Evolutionary conservation across 2,888 invertebrate genomes (phyloP), one percentile per base, ranked within the genome.

Genomic region (Trichogramma dendrolimi): DNA sequence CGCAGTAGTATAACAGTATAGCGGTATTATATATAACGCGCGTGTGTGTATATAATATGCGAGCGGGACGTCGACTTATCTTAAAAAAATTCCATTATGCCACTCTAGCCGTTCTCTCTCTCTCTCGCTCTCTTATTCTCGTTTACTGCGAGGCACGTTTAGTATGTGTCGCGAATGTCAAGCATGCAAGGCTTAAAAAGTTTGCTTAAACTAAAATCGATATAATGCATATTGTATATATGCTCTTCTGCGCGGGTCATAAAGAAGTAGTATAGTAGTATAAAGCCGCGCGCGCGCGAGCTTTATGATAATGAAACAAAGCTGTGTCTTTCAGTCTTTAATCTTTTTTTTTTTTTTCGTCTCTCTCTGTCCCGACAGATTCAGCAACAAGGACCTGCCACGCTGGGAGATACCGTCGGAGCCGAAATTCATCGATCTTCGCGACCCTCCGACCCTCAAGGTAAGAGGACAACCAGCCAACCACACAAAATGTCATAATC

Each of bases 401-500:
- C 75, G 78, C 4, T 72, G 61, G 67, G 77, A 78, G 63, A 73
- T 77, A 14, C 67, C 73, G 1, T 63, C 72, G 10, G 58, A 59
- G 41, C 72, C 73, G 54, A 58, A 61, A 55, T 76, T 74, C 65
- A 70, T 76, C 71, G 79, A 81, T 67, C 73, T 81, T 47, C 74
- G 80, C 58, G 75, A 80, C 39, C 82, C 82, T 38, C 75, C 78
- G 11, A 60, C 58, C 56, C 71, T 80, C 40, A 82, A 81, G 80
- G 80, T 81, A 71, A 75, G 74, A 70, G 65, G 8, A 55, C 40
- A n/a, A 49, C 27, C 27, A 2, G 3, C 27, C 27, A 27, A 1
- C 1, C 27, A 27, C 27, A 27, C 27, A 27, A 27, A 27, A 27
- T 27, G 27, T 27, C 27, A 27, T 27, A 27, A 27, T 27, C 27